phyloP scores from a whole-genome alignment of 2,113 vertebrate species.

The Coreoperca whiteheadi region DNA sequence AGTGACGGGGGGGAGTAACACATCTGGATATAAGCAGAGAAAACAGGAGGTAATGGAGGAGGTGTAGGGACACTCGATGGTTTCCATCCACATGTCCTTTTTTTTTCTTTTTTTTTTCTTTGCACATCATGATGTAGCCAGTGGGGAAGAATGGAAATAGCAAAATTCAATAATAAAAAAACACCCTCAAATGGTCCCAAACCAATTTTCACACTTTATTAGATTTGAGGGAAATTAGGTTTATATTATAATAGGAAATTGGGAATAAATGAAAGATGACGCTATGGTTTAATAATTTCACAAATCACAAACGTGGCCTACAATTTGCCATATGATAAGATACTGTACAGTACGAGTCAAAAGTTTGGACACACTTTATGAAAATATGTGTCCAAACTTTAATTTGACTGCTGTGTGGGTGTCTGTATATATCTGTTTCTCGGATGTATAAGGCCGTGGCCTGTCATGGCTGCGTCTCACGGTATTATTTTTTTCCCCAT shows the following conservation, averaged over 20 bases:
- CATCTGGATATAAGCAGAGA: constrained; percentile 4
- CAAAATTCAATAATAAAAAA: not conserved
- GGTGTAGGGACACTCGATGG: not conserved
- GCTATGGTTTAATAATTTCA: not conserved
- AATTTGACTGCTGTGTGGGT: too few species aligned
- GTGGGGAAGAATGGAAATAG: not conserved
- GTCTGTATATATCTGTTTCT: not conserved
- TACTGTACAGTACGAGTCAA: too few species aligned
- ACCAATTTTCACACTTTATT: not conserved
- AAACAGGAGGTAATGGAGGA: not conserved
- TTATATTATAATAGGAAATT: not conserved
- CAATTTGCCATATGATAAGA: too few species aligned
- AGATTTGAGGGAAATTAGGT: constrained; percentile 1
- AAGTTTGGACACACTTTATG: too few species aligned
- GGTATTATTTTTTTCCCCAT: too few species aligned
- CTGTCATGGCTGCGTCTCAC: too few species aligned
- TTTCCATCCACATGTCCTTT: not conserved
- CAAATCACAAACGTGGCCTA: not conserved
- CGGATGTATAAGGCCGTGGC: not conserved
- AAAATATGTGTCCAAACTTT: too few species aligned
- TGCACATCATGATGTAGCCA: not conserved
- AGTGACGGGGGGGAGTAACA: not conserved
- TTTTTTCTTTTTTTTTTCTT: not conserved
- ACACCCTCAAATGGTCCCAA: not conserved
- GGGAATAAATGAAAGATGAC: not conserved